A percentile compares a stretch with the other conserved stretches of the same genome.
Evolutionary conservation across 2,888 invertebrate genomes (phyloP).

Genomic region (Cephalotes varians): DNA sequence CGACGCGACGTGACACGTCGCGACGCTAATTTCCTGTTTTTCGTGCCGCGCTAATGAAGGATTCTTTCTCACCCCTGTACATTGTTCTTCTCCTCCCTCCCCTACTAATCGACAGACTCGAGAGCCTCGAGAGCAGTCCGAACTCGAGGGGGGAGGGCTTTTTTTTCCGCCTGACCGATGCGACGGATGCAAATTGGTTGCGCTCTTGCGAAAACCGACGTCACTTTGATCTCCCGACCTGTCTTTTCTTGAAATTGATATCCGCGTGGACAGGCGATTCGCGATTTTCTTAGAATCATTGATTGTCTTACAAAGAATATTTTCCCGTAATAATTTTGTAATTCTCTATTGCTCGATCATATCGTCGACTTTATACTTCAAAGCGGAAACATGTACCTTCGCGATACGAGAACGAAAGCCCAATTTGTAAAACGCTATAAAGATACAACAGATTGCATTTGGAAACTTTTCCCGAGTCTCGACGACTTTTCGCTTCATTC

Average conservation of each 20-base stretch:
- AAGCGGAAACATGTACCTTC: not conserved
- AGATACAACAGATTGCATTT: slow-evolving; percentile 2
- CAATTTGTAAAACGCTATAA: slow-evolving; percentile 28
- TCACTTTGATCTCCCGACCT: not conserved
- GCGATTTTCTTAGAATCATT: not conserved
- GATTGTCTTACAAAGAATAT: not conserved
- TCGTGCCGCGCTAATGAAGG: slow-evolving; percentile 69
- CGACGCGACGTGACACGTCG: slow-evolving; percentile 64
- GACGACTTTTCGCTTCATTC: slow-evolving; percentile 14
- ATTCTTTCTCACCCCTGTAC: slow-evolving; percentile 24
- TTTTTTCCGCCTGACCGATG: not conserved
- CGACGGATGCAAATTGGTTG: slow-evolving; percentile 10
- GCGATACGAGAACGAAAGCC: not conserved
- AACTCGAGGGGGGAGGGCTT: not conserved
- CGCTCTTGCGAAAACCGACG: not conserved
- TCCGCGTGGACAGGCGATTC: not conserved
- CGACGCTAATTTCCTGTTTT: slow-evolving; percentile 73
- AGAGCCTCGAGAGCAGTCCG: not conserved
- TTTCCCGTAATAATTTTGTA: not conserved
- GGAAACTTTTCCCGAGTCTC: slow-evolving; percentile 29
- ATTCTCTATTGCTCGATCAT: not conserved
- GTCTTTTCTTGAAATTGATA: slow-evolving; percentile 5
- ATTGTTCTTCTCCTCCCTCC: slow-evolving; percentile 59
- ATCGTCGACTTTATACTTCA: not conserved
- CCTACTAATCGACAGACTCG: slow-evolving; percentile 63